Evolutionary conservation across 2,888 invertebrate species (phyloP).

Genomic region (Drosophila maculinotata): DNA sequence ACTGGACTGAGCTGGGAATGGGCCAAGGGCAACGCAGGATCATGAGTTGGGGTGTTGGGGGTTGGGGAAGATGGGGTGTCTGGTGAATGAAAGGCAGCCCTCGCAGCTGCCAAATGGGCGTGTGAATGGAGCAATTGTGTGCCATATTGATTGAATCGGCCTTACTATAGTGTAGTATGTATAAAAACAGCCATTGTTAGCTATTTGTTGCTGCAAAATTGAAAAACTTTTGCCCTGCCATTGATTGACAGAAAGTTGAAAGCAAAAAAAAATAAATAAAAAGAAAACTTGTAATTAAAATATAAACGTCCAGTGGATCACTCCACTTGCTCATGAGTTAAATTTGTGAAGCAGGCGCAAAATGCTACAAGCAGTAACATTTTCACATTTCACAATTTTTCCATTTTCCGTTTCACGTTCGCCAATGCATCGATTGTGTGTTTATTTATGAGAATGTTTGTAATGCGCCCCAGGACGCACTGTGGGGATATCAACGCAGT

Average conservation of each 20-base stretch:
- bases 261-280: constrained; percentile 10
- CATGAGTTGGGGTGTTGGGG: background rate
- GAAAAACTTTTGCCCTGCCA: constrained; percentile 67
- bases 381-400: constrained; percentile 26
- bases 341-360: constrained; percentile 4
- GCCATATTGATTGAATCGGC: constrained; percentile 74
- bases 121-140: constrained; percentile 77
- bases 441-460: constrained; percentile 62
- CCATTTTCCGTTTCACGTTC: constrained; percentile 22
- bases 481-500: constrained; percentile 20
- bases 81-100: background rate
- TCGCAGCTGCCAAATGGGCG: constrained; percentile 64
- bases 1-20: constrained; percentile 1
- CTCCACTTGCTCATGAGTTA: constrained; percentile 12
- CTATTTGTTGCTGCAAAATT: constrained; percentile 75
- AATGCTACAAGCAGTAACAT: constrained; percentile 5
- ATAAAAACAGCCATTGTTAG: constrained; percentile 71
- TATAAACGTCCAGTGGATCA: constrained; percentile 42
- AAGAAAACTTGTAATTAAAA: constrained; percentile 68
- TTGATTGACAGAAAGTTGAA: constrained; percentile 62
- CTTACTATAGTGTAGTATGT: constrained; percentile 20
- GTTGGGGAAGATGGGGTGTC: background rate
- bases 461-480: constrained; percentile 25
- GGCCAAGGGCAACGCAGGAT: constrained; percentile 6
- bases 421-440: constrained; percentile 44